Evolutionary conservation across 2,888 invertebrate species (phyloP).

Genomic region (Pogonocherus hispidulus): DNA sequence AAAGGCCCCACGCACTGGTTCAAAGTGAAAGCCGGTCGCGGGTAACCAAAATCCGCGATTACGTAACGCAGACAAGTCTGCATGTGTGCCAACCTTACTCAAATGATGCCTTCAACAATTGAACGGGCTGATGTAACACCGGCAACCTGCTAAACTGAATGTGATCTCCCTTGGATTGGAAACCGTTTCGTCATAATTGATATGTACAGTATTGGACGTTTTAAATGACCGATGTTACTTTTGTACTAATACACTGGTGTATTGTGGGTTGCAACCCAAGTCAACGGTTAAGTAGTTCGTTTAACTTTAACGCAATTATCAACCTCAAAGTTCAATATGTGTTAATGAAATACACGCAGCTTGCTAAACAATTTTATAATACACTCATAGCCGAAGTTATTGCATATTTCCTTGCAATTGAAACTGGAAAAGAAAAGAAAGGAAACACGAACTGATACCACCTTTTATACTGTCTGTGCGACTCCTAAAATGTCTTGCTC

Average conservation of each 20-base stretch:
- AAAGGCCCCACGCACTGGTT: neutral
- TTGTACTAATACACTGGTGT: no score
- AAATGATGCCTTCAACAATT: conserved; percentile 23
- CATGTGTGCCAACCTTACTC: conserved; percentile 21
- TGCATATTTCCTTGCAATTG: no score
- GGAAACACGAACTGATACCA: no score
- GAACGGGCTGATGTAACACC: conserved; percentile 19
- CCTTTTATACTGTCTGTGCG: no score
- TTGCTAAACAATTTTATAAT: no score
- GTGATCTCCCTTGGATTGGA: neutral
- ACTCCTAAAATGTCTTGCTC: no score
- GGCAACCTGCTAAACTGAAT: conserved; percentile 16
- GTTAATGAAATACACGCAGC: no score
- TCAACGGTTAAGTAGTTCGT: neutral
- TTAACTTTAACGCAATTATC: no score
- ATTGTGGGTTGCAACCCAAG: neutral
- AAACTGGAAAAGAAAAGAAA: no score
- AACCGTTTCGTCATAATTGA: conserved; percentile 2
- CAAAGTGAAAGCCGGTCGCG: conserved; percentile 53
- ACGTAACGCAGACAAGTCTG: conserved; percentile 39
- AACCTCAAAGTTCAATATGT: no score
- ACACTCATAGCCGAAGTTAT: no score
- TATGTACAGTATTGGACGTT: neutral
- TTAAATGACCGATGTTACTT: neutral
- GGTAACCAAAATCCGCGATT: conserved; percentile 51